A percentile compares a stretch with the other conserved stretches of the same genome.
phyloP scores from a whole-genome alignment of 2,888 invertebrate genomes.

The Anoplius nigerrimus region DNA sequence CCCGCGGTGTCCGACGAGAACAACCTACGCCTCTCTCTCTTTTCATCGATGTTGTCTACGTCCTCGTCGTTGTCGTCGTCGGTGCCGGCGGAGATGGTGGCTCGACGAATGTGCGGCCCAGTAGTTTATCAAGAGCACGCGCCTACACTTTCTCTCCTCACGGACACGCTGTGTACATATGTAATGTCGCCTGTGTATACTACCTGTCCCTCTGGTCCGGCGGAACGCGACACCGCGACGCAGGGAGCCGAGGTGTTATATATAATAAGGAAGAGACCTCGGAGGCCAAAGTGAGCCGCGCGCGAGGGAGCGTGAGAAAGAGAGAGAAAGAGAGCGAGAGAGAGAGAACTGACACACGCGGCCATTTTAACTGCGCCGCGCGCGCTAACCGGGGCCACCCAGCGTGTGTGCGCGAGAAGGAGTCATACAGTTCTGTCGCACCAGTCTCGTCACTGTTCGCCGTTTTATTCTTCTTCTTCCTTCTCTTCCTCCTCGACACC shows the following conservation, averaged over 20 bases:
- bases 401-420: constrained; percentile 48
- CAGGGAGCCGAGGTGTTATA: no score
- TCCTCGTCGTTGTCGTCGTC: no score
- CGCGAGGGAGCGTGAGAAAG: background rate
- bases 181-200: no score
- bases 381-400: constrained; percentile 58
- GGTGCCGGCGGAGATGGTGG: background rate
- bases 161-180: no score
- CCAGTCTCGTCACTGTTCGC: constrained; percentile 30
- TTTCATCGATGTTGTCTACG: no score
- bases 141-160: no score
- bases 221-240: no score
- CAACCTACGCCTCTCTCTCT: no score
- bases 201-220: no score
- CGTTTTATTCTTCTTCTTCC: background rate
- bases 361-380: constrained; percentile 59
- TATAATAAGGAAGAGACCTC: no score
- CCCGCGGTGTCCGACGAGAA: background rate
- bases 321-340: constrained; percentile 17
- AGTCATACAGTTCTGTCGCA: constrained; percentile 28
- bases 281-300: background rate
- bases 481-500: no score
- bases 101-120: background rate
- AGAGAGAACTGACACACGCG: constrained; percentile 36
- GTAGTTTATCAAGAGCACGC: no score